phyloP scores from a whole-genome alignment of 2,113 vertebrate genomes.

The Lucifuga dentata region DNA sequence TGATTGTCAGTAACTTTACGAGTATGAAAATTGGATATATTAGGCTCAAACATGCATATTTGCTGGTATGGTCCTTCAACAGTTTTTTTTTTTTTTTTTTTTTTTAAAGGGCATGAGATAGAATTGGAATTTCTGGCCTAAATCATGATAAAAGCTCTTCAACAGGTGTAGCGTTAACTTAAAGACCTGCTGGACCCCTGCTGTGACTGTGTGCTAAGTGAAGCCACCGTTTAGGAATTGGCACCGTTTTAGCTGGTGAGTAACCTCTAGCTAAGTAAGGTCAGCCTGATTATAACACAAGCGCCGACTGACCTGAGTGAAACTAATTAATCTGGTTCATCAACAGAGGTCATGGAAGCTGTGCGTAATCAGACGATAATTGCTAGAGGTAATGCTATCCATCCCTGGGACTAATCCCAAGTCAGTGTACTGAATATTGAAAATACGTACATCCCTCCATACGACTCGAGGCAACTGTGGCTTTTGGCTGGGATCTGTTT shows the following conservation, averaged over 20 bases:
- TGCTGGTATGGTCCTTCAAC: too few species aligned
- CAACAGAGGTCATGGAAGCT: constrained; percentile 56
- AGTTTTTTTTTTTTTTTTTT: too few species aligned
- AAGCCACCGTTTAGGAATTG: constrained; percentile 1
- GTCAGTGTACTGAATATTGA: constrained; percentile 69
- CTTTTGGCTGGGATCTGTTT: constrained; percentile 65
- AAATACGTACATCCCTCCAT: constrained; percentile 68
- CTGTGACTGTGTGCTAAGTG: constrained; percentile 5
- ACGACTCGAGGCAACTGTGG: constrained; percentile 43
- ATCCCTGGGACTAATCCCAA: constrained; percentile 69
- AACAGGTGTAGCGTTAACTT: constrained; percentile 30
- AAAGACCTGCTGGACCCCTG: constrained; percentile 15
- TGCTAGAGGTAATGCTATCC: constrained; percentile 38
- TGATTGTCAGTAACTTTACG: too few species aligned
- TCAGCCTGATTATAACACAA: constrained; percentile 40
- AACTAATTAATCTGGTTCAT: constrained; percentile 71
- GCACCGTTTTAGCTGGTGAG: background rate
- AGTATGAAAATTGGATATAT: too few species aligned
- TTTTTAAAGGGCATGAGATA: constrained; percentile 41
- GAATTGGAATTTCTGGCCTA: constrained; percentile 33
- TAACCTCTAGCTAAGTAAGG: constrained; percentile 39
- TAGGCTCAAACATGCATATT: too few species aligned
- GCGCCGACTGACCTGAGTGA: constrained; percentile 39
- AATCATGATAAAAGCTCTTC: constrained; percentile 42
- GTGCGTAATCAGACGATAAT: constrained; percentile 65